These are phyloP conservation scores for Argyresthia goedartella DNA, from an alignment of 2,888 invertebrate genomes.

Conservation along the genomic window DNA sequence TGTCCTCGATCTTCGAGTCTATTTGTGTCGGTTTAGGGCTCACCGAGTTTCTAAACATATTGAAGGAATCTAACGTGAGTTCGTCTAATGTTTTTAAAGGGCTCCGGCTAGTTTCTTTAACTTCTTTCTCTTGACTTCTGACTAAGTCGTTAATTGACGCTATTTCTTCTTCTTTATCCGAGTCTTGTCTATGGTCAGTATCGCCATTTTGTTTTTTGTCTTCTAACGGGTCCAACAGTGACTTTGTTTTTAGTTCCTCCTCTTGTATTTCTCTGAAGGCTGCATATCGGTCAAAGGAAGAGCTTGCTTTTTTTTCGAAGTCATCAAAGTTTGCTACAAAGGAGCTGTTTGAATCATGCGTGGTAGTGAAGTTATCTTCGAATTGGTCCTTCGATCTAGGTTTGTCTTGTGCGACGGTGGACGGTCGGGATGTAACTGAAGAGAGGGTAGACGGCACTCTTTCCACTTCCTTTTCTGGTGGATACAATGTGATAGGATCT, in stretches of 20 bases:
- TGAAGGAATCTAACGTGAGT: conserved; percentile 48
- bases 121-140: conserved; percentile 31
- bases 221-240: conserved; percentile 41
- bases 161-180: conserved; percentile 46
- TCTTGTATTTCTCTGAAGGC: conserved; percentile 89
- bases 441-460: conserved; percentile 12
- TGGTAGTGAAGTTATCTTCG: conserved; percentile 74
- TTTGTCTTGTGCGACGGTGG: not conserved
- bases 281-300: conserved; percentile 85
- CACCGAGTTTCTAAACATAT: conserved; percentile 54
- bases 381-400: conserved; percentile 65
- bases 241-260: conserved; percentile 73
- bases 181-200: conserved; percentile 41
- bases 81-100: conserved; percentile 54
- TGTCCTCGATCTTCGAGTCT: conserved; percentile 59
- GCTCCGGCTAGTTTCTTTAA: conserved; percentile 38
- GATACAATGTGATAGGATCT: too few relatives aligned
- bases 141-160: conserved; percentile 41
- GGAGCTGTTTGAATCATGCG: conserved; percentile 43
- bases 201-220: conserved; percentile 18
- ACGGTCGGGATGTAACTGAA: too few relatives aligned
- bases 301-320: conserved; percentile 65
- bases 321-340: conserved; percentile 80
- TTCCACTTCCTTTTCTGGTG: too few relatives aligned
- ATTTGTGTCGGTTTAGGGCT: conserved; percentile 56